Conservation (phyloP, 2,797 vertebrate species). For the Australoheros facetus region DNA sequence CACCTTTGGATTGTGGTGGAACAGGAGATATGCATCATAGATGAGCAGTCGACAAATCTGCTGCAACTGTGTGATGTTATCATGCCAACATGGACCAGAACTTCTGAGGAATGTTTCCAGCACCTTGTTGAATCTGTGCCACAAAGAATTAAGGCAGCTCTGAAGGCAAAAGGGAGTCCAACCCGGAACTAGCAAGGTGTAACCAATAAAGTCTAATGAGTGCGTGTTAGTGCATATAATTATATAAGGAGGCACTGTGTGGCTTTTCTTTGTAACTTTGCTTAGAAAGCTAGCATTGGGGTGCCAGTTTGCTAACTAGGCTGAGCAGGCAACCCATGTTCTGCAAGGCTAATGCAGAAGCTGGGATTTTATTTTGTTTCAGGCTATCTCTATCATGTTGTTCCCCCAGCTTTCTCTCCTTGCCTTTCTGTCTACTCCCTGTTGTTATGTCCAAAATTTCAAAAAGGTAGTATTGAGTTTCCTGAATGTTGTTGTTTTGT, state of each 20-base stretch:
- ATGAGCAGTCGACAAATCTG: neutral
- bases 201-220: neutral
- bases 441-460: no score
- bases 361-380: neutral
- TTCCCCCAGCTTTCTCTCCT: neutral
- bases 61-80: neutral
- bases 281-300: neutral
- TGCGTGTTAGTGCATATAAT: rapidly evolving
- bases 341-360: neutral
- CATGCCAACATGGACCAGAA: neutral
- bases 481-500: neutral
- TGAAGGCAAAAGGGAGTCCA: neutral
- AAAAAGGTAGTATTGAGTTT: no score
- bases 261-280: neutral
- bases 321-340: neutral
- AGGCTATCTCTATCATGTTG: neutral
- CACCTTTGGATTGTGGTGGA: neutral
- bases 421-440: no score
- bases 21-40: neutral
- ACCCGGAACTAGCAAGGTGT: neutral
- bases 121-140: neutral
- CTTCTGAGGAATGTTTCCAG: neutral
- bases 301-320: neutral
- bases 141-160: neutral
- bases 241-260: neutral